phyloP scores from a whole-genome alignment of 2,797 vertebrate genomes.

The Chelonia mydas region DNA sequence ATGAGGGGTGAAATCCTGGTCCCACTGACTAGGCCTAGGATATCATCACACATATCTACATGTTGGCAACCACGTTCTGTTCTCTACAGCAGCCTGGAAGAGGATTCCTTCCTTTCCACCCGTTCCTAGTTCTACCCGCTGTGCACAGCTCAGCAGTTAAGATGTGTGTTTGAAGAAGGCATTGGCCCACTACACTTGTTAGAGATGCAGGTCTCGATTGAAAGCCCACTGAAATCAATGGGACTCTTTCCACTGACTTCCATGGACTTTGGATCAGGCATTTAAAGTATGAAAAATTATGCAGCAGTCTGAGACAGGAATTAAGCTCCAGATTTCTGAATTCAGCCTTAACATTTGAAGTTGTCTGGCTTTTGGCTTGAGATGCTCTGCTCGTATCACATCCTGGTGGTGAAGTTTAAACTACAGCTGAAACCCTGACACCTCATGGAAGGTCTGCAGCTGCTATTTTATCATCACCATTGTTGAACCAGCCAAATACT shows the following conservation, averaged over 20 bases:
- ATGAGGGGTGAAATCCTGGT: not conserved
- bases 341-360: accelerated
- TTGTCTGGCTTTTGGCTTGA: not conserved
- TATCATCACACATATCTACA: not conserved
- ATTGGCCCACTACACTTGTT: accelerated
- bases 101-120: not conserved
- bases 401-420: not conserved
- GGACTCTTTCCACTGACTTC: not conserved
- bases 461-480: not conserved
- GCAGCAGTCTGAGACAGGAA: not conserved
- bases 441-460: not conserved
- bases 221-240: not conserved
- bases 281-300: not conserved
- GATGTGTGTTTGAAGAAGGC: accelerated
- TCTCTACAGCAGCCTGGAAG: not conserved
- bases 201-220: accelerated
- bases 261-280: not conserved
- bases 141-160: accelerated
- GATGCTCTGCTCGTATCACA: not conserved
- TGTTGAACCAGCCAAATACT: not conserved
- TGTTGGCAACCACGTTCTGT: accelerated
- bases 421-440: not conserved
- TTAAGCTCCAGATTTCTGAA: not conserved
- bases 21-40: not conserved
- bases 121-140: accelerated